These are phyloP conservation scores for Takifugu ocellatus DNA, from an alignment of 2,797 vertebrate genomes.

Conservation along the genomic window DNA sequence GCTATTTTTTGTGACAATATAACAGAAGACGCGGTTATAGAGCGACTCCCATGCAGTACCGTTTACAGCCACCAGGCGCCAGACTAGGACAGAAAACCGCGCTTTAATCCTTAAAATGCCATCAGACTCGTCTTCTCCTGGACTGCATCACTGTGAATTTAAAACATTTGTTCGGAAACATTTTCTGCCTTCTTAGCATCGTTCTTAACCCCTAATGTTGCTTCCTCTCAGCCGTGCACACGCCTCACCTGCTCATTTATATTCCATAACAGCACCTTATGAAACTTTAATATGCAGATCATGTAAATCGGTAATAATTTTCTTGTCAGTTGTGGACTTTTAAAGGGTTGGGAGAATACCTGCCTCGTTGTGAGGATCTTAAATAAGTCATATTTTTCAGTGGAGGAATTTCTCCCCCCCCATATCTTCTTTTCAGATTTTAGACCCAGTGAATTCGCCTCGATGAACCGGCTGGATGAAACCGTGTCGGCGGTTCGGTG, in stretches of 20 bases:
- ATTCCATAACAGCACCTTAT: conserved; percentile 7
- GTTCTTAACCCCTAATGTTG: conserved; percentile 9
- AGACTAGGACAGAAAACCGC: conserved; percentile 11
- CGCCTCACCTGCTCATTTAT: conserved; percentile 18
- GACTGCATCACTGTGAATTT: neutral
- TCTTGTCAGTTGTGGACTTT: conserved; percentile 15
- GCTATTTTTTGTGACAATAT: no score
- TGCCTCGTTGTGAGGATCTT: conserved; percentile 6
- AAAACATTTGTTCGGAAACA: conserved; percentile 9
- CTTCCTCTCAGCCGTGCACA: neutral
- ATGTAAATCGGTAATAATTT: conserved; percentile 38
- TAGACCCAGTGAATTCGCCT: neutral
- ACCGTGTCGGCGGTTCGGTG: neutral
- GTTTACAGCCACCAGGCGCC: conserved; percentile 38
- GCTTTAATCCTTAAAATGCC: conserved; percentile 25
- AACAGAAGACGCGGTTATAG: no score
- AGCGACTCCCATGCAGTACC: conserved; percentile 5
- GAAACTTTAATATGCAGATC: conserved; percentile 37
- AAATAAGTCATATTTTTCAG: neutral
- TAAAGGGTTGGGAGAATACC: conserved; percentile 3
- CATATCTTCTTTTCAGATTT: neutral
- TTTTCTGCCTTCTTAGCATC: conserved; percentile 17
- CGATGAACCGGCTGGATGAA: neutral
- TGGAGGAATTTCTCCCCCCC: no score
- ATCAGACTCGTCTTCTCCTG: conserved; percentile 8